Percentiles rank a stretch among this genome's conserved stretches.
Evolutionary conservation across 2,888 invertebrate species (phyloP).

Genomic region (Cacoxenus indagator): DNA sequence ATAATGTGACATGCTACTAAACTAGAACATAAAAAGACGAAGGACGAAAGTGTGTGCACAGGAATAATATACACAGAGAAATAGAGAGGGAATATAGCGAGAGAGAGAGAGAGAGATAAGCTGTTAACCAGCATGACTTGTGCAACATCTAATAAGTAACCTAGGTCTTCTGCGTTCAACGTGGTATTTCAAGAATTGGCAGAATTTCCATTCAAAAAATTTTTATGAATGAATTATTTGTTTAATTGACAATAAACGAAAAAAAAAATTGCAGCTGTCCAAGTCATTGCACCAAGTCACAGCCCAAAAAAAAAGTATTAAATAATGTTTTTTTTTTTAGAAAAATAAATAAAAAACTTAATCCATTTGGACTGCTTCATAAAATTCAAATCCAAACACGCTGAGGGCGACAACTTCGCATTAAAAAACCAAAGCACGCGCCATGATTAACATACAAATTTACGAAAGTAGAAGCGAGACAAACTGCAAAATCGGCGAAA

Average conservation of each 20-base stretch:
- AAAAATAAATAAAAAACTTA: slow-evolving; percentile 5
- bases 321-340: too few relatives aligned
- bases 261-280: slow-evolving; percentile 37
- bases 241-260: slow-evolving; percentile 38
- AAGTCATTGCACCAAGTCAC: slow-evolving; percentile 36
- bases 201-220: not conserved
- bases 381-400: slow-evolving; percentile 32
- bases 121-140: not conserved
- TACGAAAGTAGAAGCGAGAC: slow-evolving; percentile 10
- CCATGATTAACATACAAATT: slow-evolving; percentile 49
- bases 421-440: slow-evolving; percentile 51
- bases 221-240: slow-evolving; percentile 17
- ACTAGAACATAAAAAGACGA: not conserved
- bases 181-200: not conserved
- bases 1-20: not conserved
- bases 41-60: not conserved
- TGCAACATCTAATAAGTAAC: not conserved
- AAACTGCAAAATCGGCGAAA: too few relatives aligned
- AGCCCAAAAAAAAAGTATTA: slow-evolving; percentile 1
- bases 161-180: not conserved
- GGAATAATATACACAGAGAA: too few relatives aligned
- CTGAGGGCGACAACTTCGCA: not conserved
- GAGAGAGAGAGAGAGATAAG: not conserved
- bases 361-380: slow-evolving; percentile 47
- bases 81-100: not conserved